These are phyloP conservation scores for Tetragonula clypearis DNA, from an alignment of 1,140 invertebrate species.

Conservation along the genomic window DNA sequence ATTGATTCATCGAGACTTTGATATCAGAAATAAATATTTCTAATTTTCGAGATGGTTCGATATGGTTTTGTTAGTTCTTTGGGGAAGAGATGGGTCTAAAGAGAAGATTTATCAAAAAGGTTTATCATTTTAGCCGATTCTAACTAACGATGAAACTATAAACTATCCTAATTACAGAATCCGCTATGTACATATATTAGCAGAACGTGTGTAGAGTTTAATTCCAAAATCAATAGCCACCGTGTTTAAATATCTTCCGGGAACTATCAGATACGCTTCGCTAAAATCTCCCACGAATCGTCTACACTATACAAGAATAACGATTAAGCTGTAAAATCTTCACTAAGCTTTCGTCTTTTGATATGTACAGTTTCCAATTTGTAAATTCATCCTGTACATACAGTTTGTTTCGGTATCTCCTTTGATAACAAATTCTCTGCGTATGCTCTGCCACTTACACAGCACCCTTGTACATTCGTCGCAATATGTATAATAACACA, in stretches of 20 bases:
- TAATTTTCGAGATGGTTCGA: neutral
- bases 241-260: too few relatives aligned
- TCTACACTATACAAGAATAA: neutral
- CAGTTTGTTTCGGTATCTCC: neutral
- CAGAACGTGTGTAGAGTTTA: neutral
- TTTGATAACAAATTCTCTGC: neutral
- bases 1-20: too few relatives aligned
- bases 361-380: neutral
- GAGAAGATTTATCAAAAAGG: neutral
- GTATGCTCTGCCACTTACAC: constrained; percentile 11
- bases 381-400: neutral
- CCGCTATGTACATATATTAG: neutral
- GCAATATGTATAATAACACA: constrained; percentile 18
- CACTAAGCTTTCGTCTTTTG: neutral
- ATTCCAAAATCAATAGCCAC: neutral
- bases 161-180: neutral
- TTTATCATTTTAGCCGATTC: neutral
- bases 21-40: neutral
- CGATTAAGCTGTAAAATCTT: neutral
- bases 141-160: neutral
- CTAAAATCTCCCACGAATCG: neutral
- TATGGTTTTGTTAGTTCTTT: neutral
- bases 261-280: neutral
- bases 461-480: neutral
- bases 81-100: neutral